phyloP scores from a whole-genome alignment of 1,140 invertebrate species.

The Drosophila rufa region DNA sequence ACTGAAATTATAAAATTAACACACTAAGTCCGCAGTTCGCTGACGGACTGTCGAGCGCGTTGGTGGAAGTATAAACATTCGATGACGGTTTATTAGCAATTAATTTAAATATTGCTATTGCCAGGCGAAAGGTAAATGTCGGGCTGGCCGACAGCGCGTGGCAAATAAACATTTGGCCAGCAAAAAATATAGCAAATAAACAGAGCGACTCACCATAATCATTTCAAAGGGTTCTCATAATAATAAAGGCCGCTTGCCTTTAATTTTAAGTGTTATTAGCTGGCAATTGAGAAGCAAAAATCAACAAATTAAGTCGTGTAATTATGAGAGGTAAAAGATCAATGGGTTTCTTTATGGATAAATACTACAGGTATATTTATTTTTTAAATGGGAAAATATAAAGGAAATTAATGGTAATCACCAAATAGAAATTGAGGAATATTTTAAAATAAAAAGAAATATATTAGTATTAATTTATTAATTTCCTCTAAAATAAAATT shows the following conservation, averaged over 20 bases:
- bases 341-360: neutral
- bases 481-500: neutral
- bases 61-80: conserved; percentile 64
- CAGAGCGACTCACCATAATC: conserved; percentile 6
- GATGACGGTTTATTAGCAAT: conserved; percentile 71
- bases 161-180: conserved; percentile 53
- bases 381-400: neutral
- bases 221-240: conserved; percentile 16
- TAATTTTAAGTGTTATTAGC: conserved; percentile 15
- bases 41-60: conserved; percentile 46
- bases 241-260: neutral
- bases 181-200: conserved; percentile 31
- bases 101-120: conserved; percentile 76
- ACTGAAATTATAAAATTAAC: conserved; percentile 41
- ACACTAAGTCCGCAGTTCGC: neutral
- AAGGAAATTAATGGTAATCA: neutral
- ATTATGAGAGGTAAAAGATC: neutral
- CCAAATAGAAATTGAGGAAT: neutral
- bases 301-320: conserved; percentile 9
- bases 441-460: no score
- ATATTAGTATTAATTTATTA: no score
- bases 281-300: neutral
- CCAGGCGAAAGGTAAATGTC: conserved; percentile 52
- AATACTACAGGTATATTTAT: neutral
- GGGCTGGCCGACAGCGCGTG: conserved; percentile 41